Base-by-base conservation (phyloP, 2,113 vertebrate genomes). In the Esox niger region DNA sequence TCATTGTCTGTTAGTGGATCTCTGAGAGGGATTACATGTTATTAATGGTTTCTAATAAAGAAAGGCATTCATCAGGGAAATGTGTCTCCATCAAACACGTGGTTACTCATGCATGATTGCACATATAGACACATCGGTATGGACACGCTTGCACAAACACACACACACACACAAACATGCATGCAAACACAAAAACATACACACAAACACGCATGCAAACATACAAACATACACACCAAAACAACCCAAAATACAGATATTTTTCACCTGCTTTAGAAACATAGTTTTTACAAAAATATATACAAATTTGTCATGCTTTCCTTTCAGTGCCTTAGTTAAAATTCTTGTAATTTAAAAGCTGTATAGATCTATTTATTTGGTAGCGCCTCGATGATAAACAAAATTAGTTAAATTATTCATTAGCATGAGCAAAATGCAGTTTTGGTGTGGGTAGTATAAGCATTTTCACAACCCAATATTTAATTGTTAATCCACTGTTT, bases 1-100 rank as follows among this genome's bases (percentile, higher is more conserved):
- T 77, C 78, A 85, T 84, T 86, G 84, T 86, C 77, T 74, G 79
- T 68, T 72, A 84, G 77, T 80, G 81, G 85, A 87, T 79, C 79
- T 80, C 79, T 74, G 76, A 71, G 80, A 86, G 73, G 79, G 79
- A 78, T 81, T 71, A 71, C 17, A 30, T 76, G 78, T 87, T 90
- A 88, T 87, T 88, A 87, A 89, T 88, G 87, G 69, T 76, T 87
- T 88, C 71, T 88, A 88, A 90, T 90, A 88, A 86, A 88, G 82
- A 78, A 23, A 10, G 56, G 64, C 75, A 86, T 91, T 88, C 68
- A 85, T 90, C 86, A 89, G 75, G 35, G 62, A 75, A 80, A 78
- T 81, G 74, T 70, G 68, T 73, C 68, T 69, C 64, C 66, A 78
- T 84, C 84, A 78, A 63, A 68, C 66, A 38, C 55, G 49, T 68